Base-by-base conservation (phyloP, 2,888 invertebrate species). In the Acleris literana region DNA sequence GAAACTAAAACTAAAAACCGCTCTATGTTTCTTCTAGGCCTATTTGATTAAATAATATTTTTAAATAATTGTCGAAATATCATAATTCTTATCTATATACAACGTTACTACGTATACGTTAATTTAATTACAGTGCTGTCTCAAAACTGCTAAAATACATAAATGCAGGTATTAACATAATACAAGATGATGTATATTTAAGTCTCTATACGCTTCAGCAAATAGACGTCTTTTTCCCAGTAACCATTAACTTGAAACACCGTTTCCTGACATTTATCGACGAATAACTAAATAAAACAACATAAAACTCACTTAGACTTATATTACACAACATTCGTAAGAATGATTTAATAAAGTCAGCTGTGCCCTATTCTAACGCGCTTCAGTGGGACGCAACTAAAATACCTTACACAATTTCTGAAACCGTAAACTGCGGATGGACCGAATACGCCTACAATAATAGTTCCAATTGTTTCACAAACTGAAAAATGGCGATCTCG, bases 401-500 rank as follows among this genome's bases (percentile, higher is more conserved):
- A 86, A 85, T 87, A 87, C 81, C 83, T 77, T 71, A 72, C 68
- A 69, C 74, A 72, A 81, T 84, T 83, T 80, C 84, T 79, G 77
- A 84, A 86, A 82, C 78, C 76, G 73, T 74, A 77, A 76, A 74
- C 72, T 61, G 43, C 65, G 65, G 63, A 63, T 56, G 64, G 66
- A 64, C 29, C 51, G 68, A 83, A 79, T 81, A 84, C 89, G 88
- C 91, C 90, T 89, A 90, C 88, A 87, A 76, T 82, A 84, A 85
- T 81, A 82, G 85, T 80, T 76, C 80, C 85, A 87, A 89, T 89
- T 89, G 88, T 89, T 87, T 84, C 83, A 82, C 79, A 79, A 84
- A 78, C 84, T 88, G 87, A 88, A 91, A 91, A 91, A 91, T 92
- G 90, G 91, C 92, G 90, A 87, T 81, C 81, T 73, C 75, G 75